Evolutionary conservation across 2,888 invertebrate genomes (phyloP), one percentile per base, ranked within the genome.

Genomic region (Oligia strigilis): DNA sequence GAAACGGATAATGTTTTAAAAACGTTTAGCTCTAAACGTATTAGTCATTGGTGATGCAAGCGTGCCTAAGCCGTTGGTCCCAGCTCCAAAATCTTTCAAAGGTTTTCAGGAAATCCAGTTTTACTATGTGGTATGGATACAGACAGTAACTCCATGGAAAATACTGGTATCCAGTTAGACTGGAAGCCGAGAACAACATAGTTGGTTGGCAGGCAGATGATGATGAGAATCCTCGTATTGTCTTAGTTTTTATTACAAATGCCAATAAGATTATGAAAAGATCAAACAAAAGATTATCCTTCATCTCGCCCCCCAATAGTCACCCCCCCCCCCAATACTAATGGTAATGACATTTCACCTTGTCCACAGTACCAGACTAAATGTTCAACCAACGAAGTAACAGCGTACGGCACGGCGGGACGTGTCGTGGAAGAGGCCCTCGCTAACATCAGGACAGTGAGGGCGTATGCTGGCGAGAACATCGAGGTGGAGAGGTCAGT

Each of bases 361-460:
- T n/a, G 81, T 46, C 36, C 55, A 0, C 92, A 97, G 97, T 97
- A 98, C 91, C 98, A 98, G 90, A 97, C 98, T 19, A 97, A 97
- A 3, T 95, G 98, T 77, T 97, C 98, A 0, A 97, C 96, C 11
- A 97, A 97, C 85, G 98, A 98, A 91, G 95, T 98, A 72, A 94
- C 96, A 49, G 97, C 98, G 14, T 99, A 99, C 93, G 98, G 98
- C 0, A 96, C 97, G 74, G 98, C 98, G 0, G 98, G 98, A 0
- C 95, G 97, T 19, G 97, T 98, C 0, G 98, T 98, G 17, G 98
- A 98, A 92, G 98, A 98, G 92, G 98, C 98, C 0, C 96, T 98
- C 49, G 97, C 98, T 0, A 97, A 98, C 52, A 97, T 98, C 73
- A 95, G 91, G 6, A 93, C 93, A 0, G 93, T 94, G 72, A 78